Evolutionary conservation across 2,113 vertebrate species (phyloP), one percentile per base, ranked within the genome.

Genomic region (Mobula hypostoma): DNA sequence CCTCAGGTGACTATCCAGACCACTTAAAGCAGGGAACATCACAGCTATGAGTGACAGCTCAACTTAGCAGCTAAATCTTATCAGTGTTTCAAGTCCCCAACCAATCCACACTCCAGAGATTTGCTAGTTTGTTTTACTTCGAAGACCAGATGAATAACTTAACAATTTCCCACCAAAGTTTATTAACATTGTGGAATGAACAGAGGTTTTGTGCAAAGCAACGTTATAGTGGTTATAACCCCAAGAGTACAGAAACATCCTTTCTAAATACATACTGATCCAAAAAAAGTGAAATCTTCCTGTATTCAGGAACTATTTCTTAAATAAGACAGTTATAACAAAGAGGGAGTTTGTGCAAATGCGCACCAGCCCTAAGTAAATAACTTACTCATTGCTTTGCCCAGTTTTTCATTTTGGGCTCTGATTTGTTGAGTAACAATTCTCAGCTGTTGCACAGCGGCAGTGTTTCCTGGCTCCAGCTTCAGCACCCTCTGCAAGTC

Each of bases 321-420:
- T n/a, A 29, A 88, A 61, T 61, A 48, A 85, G 27, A 63, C 0
- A 61, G 56, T 88, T 88, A 4, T 29, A 63, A 29, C 56, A 11
- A 85, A 17, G 32, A 2, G 29, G 17, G 7, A 7, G 36, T 29
- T 61, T n/a, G n/a, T 66, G 27, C 14, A 66, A n/a, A 19, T 88
- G 61, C 7, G 17, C 15, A 19, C 14, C 8, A 8, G 32, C n/a
- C n/a, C 11, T 97, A 97, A n/a, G 85, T 91, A 94, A 97, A 97
- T 95, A 97, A 98, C 96, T 98, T 98, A 94, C 98, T 98, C 79
- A 98, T 96, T 95, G 97, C 97, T 82, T 96, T 95, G 91, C 97
- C 97, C 94, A 98, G 94, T 87, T 97, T 96, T 90, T 95, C 95
- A 85, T 98, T 97, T 82, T 96, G 96, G 72, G 96, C 97, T 94